phyloP scores from a whole-genome alignment of 2,113 vertebrate genomes.

The Edolisoma coerulescens region DNA sequence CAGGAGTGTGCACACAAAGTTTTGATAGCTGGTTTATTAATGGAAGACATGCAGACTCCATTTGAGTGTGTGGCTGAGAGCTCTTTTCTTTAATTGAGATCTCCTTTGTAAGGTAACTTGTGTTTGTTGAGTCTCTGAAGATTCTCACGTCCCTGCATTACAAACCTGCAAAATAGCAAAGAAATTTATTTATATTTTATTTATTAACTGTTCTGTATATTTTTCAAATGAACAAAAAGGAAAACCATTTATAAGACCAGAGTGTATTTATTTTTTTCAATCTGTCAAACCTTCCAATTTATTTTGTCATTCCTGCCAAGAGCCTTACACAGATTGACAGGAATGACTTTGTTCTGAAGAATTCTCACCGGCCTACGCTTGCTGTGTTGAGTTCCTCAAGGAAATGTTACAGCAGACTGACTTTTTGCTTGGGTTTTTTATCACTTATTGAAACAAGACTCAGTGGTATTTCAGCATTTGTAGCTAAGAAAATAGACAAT shows the following conservation, averaged over 20 bases:
- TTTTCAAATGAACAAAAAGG: background rate
- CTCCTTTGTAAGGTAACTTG: background rate
- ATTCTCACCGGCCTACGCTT: background rate
- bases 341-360: background rate
- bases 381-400: background rate
- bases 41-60: background rate
- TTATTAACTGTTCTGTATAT: background rate
- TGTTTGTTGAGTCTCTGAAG: background rate
- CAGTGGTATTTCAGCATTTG: background rate
- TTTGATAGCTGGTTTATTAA: background rate
- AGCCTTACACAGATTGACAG: background rate
- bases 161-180: background rate
- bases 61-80: background rate
- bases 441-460: background rate
- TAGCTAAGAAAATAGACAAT: background rate
- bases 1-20: background rate
- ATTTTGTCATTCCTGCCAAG: background rate
- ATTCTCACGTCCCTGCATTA: background rate
- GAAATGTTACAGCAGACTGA: background rate
- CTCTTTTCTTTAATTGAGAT: background rate
- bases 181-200: background rate
- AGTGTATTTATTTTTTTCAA: background rate
- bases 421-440: background rate
- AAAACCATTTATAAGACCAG: background rate
- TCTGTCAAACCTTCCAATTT: background rate